Conservation (phyloP, 2,797 vertebrate species). For the Tapera naevia region DNA sequence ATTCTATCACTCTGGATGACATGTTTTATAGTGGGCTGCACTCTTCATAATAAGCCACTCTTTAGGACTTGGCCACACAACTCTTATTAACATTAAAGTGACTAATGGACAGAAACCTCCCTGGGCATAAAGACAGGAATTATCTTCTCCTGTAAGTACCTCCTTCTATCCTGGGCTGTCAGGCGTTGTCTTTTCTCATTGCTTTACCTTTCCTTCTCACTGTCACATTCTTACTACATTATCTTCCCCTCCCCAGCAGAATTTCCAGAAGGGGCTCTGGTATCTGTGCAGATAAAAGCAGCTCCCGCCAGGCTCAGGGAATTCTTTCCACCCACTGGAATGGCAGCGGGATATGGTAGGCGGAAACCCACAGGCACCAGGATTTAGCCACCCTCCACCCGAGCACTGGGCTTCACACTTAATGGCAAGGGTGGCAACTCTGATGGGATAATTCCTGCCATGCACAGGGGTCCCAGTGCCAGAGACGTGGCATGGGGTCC, state of each 20-base stretch:
- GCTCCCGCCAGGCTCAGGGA: neutral
- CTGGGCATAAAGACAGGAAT: conserved; percentile 35
- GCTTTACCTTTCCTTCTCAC: conserved; percentile 19
- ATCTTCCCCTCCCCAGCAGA: neutral
- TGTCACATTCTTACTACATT: conserved; percentile 24
- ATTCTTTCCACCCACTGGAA: conserved; percentile 33
- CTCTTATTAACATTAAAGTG: conserved; percentile 9
- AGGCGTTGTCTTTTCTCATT: neutral
- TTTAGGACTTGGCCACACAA: conserved; percentile 5
- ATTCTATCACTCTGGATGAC: neutral
- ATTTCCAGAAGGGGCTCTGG: neutral
- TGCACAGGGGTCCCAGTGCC: fast-evolving
- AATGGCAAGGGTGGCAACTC: too few relatives aligned
- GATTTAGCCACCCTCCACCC: neutral
- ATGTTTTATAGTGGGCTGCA: neutral
- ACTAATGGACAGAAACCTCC: conserved; percentile 25
- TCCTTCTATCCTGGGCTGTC: neutral
- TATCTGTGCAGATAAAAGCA: neutral
- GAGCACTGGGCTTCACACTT: neutral
- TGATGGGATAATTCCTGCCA: fast-evolving
- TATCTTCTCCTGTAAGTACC: conserved; percentile 1
- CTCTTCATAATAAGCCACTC: neutral
- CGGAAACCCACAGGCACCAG: neutral
- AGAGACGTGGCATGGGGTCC: neutral
- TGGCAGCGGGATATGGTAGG: neutral